Evolutionary conservation across 2,113 vertebrate species (phyloP).

Genomic region (Syngnathoides biaculeatus): DNA sequence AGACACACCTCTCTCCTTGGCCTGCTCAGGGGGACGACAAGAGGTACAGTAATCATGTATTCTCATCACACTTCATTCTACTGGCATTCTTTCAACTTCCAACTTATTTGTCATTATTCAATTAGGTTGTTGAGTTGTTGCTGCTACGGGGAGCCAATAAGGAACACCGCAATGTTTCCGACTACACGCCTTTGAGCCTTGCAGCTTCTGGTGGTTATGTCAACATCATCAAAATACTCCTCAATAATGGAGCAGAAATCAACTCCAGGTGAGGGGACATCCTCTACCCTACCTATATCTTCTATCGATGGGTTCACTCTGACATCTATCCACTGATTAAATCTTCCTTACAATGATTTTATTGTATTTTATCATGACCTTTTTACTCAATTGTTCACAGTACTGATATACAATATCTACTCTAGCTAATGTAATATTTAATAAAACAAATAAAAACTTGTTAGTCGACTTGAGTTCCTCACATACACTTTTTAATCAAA

Average conservation of each 20-base stretch:
- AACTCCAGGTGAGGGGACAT: conserved; percentile 86
- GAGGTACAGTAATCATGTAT: conserved; percentile 75
- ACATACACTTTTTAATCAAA: background rate
- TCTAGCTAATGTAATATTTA: background rate
- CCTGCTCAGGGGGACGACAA: conserved; percentile 95
- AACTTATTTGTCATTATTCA: background rate
- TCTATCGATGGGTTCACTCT: background rate
- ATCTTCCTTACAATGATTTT: background rate
- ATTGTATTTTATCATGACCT: background rate
- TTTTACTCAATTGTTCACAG: background rate
- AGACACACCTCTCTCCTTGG: conserved; percentile 95
- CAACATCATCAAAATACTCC: conserved; percentile 98
- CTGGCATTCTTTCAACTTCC: background rate
- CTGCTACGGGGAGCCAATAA: conserved; percentile 96
- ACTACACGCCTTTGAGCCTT: conserved; percentile 96
- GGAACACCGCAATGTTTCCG: conserved; percentile 97
- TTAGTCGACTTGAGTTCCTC: background rate
- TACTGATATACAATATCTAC: background rate
- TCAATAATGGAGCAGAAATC: conserved; percentile 97
- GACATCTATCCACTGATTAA: background rate
- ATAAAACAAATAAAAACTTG: background rate
- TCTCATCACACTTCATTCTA: background rate
- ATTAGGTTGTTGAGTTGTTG: conserved; percentile 92
- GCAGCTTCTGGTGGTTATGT: conserved; percentile 98
- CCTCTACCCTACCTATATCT: background rate